Percentiles rank a stretch among this genome's conserved stretches.
Evolutionary conservation across 2,797 vertebrate species (phyloP).

Genomic region (Scolopax rusticola): DNA sequence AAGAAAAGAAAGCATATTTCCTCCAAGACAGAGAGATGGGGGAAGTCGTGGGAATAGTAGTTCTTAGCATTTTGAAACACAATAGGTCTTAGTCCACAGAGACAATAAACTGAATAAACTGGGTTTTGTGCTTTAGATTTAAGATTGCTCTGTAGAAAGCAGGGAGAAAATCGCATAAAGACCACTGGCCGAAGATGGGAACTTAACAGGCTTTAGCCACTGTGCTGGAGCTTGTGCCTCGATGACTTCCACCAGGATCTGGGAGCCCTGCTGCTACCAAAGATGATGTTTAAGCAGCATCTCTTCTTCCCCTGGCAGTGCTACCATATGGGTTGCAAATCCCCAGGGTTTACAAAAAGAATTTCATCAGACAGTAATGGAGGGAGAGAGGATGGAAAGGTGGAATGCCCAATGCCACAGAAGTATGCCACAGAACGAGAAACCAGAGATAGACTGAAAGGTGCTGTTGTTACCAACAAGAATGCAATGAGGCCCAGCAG

Average conservation of each 20-base stretch:
- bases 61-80: not conserved
- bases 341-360: not conserved
- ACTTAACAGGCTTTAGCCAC: rapidly evolving
- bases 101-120: not conserved
- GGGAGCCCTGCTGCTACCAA: not conserved
- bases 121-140: not conserved
- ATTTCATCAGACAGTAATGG: not conserved
- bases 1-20: not conserved
- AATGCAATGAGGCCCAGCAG: not conserved
- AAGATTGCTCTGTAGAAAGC: not conserved
- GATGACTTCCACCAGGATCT: not conserved
- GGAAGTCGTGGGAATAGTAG: not conserved
- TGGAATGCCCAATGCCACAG: not conserved
- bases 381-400: not conserved
- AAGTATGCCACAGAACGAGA: not conserved
- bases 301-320: not conserved
- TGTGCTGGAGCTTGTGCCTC: not conserved
- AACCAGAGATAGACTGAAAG: not conserved
- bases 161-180: not conserved
- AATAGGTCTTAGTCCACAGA: not conserved
- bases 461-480: not conserved
- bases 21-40: not conserved
- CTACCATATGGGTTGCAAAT: not conserved
- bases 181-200: not conserved
- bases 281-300: not conserved